Evolutionary conservation across 2,113 vertebrate genomes (phyloP).

Genomic region (Apus apus): DNA sequence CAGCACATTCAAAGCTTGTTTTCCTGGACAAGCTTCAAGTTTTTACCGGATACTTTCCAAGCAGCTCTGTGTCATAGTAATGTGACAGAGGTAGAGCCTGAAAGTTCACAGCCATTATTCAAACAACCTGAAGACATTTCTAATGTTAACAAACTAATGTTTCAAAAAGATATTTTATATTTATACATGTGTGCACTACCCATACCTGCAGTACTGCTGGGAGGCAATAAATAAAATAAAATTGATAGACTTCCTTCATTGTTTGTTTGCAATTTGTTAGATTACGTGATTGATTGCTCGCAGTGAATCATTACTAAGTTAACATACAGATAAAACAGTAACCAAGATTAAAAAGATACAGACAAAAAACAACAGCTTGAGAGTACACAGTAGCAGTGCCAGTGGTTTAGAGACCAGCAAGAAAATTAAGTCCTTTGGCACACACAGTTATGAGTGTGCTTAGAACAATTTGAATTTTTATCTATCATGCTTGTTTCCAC

Average conservation of each 20-base stretch:
- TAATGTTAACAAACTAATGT: constrained; percentile 17
- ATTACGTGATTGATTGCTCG: not conserved
- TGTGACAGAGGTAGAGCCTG: not conserved
- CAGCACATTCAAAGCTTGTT: constrained; percentile 51
- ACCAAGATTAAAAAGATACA: not conserved
- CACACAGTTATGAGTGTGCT: not conserved
- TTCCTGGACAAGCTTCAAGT: constrained; percentile 45
- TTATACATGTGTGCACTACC: not conserved
- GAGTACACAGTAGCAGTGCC: not conserved
- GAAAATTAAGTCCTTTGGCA: not conserved
- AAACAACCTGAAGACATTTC: not conserved
- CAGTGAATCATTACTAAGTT: not conserved
- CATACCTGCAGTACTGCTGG: not conserved
- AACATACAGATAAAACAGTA: not conserved
- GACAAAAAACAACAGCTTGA: not conserved
- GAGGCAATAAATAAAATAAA: not conserved
- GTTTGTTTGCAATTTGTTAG: not conserved
- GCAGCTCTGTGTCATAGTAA: not conserved
- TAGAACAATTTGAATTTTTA: not conserved
- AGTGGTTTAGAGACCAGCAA: not conserved
- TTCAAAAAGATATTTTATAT: not conserved
- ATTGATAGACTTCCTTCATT: not conserved
- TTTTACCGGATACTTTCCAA: constrained; percentile 59
- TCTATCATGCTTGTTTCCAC: not conserved
- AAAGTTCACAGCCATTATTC: constrained; percentile 22